Conservation (phyloP, 2,113 vertebrate genomes). For the Heterotilapia buettikoferi region DNA sequence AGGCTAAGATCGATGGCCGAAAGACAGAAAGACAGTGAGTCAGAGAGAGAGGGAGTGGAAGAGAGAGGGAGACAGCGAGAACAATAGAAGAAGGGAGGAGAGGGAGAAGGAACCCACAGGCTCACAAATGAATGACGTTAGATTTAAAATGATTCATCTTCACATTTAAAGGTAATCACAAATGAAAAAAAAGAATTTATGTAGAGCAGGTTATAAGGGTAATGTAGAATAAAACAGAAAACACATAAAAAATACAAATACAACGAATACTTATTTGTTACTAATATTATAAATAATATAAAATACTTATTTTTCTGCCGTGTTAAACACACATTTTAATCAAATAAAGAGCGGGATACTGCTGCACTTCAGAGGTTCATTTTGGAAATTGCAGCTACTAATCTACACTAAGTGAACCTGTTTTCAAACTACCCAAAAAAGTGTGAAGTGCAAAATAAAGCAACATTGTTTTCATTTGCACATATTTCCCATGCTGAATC, state of each 20-base stretch:
- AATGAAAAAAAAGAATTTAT: neutral
- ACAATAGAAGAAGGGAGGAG: neutral
- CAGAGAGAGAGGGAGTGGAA: neutral
- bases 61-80: neutral
- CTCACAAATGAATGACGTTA: conserved; percentile 10
- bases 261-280: neutral
- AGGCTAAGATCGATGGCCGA: conserved; percentile 20
- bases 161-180: conserved; percentile 3
- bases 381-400: neutral
- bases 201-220: neutral
- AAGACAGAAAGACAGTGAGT: neutral
- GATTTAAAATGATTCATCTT: conserved; percentile 34
- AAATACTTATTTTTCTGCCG: neutral
- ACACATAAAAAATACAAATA: neutral
- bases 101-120: neutral
- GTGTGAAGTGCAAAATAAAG: neutral
- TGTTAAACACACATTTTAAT: neutral
- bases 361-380: neutral
- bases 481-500: neutral
- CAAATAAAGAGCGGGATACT: neutral
- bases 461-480: neutral
- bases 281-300: neutral
- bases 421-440: neutral
- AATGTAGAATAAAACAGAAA: conserved; percentile 17
- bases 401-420: neutral